Percentiles rank a stretch among this genome's conserved stretches.
Conservation (phyloP, 2,113 vertebrate species). For the Gnathonemus longibarbis region DNA sequence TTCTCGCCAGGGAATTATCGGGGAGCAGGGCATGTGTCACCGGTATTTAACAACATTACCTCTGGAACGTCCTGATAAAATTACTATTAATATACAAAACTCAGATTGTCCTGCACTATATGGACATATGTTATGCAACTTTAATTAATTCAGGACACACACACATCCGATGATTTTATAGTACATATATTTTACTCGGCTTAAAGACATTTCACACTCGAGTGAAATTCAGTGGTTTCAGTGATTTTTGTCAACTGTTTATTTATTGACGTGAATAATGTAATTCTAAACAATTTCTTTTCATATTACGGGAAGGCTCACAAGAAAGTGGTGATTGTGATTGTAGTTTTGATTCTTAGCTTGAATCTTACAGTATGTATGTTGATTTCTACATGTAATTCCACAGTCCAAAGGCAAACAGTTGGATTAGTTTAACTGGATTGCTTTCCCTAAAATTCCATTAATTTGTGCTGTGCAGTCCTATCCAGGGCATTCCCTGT, state of each 20-base stretch:
- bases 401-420: not conserved
- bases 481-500: not conserved
- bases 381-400: not conserved
- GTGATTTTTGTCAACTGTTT: not conserved
- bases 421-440: not conserved
- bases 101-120: not conserved
- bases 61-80: not conserved
- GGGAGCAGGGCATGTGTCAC: not conserved
- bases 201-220: not conserved
- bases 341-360: not conserved
- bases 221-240: not conserved
- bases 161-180: not conserved
- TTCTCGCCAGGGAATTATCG: not conserved
- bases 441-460: not conserved
- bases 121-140: not conserved
- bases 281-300: not conserved
- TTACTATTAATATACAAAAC: not conserved
- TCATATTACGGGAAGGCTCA: not conserved
- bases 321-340: not conserved
- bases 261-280: not conserved
- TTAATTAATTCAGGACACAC: not conserved
- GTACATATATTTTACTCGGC: not conserved
- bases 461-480: not conserved
- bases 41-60: not conserved
- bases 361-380: not conserved